Percentiles rank a stretch among this genome's conserved stretches.
Conservation (phyloP, 2,888 invertebrate genomes). For the Catonia carolina region DNA sequence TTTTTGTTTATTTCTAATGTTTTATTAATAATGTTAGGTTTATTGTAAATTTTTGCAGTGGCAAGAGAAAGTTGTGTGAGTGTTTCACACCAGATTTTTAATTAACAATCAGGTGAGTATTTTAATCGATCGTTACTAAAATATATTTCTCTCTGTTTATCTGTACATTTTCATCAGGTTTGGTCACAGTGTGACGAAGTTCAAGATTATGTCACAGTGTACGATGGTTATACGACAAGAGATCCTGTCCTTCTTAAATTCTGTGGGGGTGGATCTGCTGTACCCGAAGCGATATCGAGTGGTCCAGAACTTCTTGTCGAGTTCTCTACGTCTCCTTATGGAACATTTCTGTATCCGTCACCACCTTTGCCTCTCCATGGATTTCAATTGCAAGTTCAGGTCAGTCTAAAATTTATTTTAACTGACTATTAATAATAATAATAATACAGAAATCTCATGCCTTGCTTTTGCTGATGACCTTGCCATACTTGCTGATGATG, state of each 20-base stretch:
- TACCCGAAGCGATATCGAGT: constrained; percentile 79
- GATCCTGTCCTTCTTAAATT: constrained; percentile 74
- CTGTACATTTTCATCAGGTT: constrained; percentile 47
- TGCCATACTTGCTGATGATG: too few species aligned
- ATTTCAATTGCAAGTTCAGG: constrained; percentile 80
- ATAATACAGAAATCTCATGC: too few species aligned
- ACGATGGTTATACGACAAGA: constrained; percentile 65
- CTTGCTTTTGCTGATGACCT: too few species aligned
- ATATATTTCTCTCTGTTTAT: too few species aligned
- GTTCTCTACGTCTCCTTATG: constrained; percentile 83
- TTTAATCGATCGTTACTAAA: too few species aligned
- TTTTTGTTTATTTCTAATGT: too few species aligned
- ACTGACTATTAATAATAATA: constrained; percentile 25
- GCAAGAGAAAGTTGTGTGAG: too few species aligned
- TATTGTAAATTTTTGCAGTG: too few species aligned
- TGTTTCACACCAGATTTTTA: too few species aligned
- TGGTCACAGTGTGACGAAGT: constrained; percentile 85
- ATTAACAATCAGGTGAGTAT: too few species aligned
- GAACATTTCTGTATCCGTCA: constrained; percentile 76
- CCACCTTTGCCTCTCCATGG: constrained; percentile 74
- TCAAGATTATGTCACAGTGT: constrained; percentile 73
- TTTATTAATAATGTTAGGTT: too few species aligned
- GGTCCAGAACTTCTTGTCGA: constrained; percentile 83
- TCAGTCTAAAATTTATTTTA: constrained; percentile 37
- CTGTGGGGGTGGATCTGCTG: constrained; percentile 74